phyloP scores from a whole-genome alignment of 2,797 vertebrate species.

The Spheniscus humboldti region DNA sequence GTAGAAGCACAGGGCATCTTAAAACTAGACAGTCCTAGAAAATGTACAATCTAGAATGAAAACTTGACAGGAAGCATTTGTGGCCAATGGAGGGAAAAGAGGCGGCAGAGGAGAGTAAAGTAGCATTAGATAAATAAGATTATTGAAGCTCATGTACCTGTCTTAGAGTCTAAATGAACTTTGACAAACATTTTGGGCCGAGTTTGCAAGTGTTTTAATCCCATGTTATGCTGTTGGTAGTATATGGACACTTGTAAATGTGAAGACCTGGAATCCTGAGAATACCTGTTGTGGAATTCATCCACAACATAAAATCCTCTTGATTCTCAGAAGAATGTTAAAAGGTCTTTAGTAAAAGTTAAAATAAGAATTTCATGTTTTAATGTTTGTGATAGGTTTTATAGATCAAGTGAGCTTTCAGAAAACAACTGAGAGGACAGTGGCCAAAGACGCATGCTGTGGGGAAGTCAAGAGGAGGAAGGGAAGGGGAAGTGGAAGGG shows the following conservation, averaged over 20 bases:
- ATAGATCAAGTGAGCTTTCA: not conserved
- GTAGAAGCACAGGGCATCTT: not conserved
- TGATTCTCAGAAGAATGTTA: not conserved
- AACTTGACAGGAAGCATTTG: not conserved
- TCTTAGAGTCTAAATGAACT: not conserved
- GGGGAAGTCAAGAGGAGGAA: not conserved
- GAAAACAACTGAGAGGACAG: not conserved
- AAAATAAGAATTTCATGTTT: not conserved
- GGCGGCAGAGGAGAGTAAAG: not conserved
- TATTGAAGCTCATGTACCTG: not conserved
- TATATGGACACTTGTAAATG: not conserved
- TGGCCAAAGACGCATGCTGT: not conserved
- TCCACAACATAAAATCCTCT: not conserved
- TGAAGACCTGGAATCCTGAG: not conserved
- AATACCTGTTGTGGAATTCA: not conserved
- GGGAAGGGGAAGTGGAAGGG: not conserved
- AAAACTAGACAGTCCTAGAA: not conserved
- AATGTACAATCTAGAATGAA: not conserved
- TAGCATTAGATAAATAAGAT: not conserved
- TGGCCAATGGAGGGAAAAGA: not conserved
- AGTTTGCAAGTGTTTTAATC: not conserved
- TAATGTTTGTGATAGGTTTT: not conserved
- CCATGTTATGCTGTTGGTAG: not conserved
- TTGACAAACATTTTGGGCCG: not conserved
- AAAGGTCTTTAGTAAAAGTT: not conserved